Conservation (phyloP, 1,140 invertebrate genomes). For the Acromyrmex heyeri region DNA sequence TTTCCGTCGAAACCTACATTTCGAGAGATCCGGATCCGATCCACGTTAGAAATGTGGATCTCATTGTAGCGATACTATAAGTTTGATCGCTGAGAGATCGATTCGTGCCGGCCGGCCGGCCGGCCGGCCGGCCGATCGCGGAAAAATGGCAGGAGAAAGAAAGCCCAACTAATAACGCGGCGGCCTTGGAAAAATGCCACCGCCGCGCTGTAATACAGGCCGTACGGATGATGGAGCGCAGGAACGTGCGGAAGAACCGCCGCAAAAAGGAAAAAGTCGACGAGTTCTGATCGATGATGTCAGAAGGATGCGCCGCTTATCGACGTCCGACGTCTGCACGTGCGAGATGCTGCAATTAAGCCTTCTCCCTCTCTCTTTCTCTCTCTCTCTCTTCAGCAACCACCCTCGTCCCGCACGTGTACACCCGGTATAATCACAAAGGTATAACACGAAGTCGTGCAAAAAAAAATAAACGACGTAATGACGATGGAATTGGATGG, state of each 20-base stretch:
- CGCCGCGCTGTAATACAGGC: conserved; percentile 10
- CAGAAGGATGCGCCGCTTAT: conserved; percentile 62
- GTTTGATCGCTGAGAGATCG: conserved; percentile 47
- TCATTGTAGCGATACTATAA: conserved; percentile 48
- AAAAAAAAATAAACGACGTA: background rate
- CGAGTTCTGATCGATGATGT: conserved; percentile 67
- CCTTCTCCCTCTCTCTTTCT: background rate
- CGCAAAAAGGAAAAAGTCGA: conserved; percentile 55
- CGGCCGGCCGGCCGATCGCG: conserved; percentile 3
- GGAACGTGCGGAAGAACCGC: conserved; percentile 53
- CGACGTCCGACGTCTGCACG: conserved; percentile 48
- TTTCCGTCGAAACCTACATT: conserved; percentile 36
- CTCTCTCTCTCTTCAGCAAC: background rate
- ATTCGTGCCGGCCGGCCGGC: conserved; percentile 47
- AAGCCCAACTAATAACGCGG: conserved; percentile 52
- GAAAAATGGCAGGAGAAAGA: conserved; percentile 52
- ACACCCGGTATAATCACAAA: background rate
- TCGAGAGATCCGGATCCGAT: conserved; percentile 29
- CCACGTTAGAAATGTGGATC: conserved; percentile 47
- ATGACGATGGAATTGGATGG: conserved; percentile 2
- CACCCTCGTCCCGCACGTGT: conserved; percentile 25
- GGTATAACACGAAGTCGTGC: background rate
- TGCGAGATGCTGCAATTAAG: conserved; percentile 69
- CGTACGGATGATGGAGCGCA: conserved; percentile 43
- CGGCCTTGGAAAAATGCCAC: conserved; percentile 55